Base-by-base conservation (phyloP, 1,140 invertebrate species). In the Lucilia cuprina region DNA sequence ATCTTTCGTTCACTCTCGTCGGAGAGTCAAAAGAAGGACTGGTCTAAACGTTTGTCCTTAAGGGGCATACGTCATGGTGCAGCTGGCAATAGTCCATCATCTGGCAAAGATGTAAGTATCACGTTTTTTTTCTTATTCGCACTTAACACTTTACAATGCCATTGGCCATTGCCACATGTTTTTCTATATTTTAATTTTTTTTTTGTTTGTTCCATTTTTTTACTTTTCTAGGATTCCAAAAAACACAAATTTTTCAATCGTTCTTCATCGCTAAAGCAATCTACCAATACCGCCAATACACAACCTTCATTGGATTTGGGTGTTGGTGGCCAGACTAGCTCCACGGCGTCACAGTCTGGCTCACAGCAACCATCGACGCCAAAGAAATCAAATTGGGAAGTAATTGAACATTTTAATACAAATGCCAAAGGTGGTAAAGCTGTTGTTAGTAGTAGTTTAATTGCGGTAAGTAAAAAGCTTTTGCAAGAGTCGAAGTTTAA, bases 371-470 rank as follows among this genome's bases (percentile, higher is more conserved):
- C 93, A 8, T 93, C 94, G 88, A 96, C 93, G 60, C 92, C 94
- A 35, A 94, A 94, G 90, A 96, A 96, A 89, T 96, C 95, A 86
- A 96, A 97, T 91, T 97, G 96, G 96, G 95, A 97, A 90, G 96
- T 97, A 83, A 97, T 97, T 87, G 96, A 97, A 91, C 96, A 97
- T 91, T 96, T 95, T 91, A 93, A 93, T 86, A 92, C 92, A 47
- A 93, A 93, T 70, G 85, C 87, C 87, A 87, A 88, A 74, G 89
- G 91, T 85, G 89, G 91, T 84, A 88, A 91, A 49, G 92, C 91
- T 83, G 88, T 93, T 83, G 92, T 92, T 49, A 92, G 92, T 84
- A 92, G 92, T 84, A 92, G 91, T 88, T 89, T 93, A 83, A 92
- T 93, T 87, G 92, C 93, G 88, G 93, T 93, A 88, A 93, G 92